These are phyloP conservation scores for Varanus salvator DNA, from an alignment of 2,113 vertebrate genomes.

Conservation along the genomic window DNA sequence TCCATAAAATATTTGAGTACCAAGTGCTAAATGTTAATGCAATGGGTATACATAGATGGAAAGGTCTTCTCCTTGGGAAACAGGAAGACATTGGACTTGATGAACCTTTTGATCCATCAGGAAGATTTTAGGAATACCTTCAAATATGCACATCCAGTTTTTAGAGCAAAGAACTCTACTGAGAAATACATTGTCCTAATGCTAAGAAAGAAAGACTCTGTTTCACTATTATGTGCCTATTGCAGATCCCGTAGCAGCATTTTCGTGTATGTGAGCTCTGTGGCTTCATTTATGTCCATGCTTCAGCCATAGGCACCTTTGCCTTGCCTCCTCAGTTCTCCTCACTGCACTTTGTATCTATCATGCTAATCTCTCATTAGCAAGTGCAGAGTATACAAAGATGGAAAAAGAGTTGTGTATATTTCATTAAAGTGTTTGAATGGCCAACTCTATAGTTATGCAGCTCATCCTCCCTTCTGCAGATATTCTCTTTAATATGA, in stretches of 20 bases:
- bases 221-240: no score
- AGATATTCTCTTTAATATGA: neutral
- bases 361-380: neutral
- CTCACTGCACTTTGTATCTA: neutral
- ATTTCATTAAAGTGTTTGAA: neutral
- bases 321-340: neutral
- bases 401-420: neutral
- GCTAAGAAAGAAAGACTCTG: neutral
- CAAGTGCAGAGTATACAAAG: neutral
- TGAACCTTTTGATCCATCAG: no score
- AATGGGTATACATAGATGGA: no score
- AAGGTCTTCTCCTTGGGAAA: no score
- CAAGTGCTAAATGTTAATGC: no score
- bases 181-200: neutral
- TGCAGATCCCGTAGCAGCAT: no score
- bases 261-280: neutral
- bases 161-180: neutral
- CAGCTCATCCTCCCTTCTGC: neutral
- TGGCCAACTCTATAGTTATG: neutral
- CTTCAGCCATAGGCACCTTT: neutral
- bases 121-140: no score
- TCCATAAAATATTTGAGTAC: no score
- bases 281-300: neutral
- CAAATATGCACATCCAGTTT: no score
- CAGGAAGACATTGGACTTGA: no score